Evolutionary conservation across 2,113 vertebrate genomes (phyloP).

Genomic region (Colossoma macropomum): DNA sequence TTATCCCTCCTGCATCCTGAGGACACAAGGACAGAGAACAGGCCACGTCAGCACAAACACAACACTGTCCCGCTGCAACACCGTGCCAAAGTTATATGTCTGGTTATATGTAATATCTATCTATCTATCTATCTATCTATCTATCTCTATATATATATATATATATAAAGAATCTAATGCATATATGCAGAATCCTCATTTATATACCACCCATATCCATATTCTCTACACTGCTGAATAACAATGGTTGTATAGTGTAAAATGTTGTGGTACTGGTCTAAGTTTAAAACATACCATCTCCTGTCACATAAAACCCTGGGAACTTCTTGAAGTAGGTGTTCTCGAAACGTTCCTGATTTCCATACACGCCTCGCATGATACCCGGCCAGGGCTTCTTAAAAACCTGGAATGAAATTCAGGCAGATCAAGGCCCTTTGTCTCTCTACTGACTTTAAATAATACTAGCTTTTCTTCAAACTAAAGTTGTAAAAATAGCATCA

Average conservation of each 20-base stretch:
- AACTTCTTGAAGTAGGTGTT: conserved; percentile 84
- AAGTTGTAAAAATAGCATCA: too few species aligned
- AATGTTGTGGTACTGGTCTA: neutral
- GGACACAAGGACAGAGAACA: conserved; percentile 36
- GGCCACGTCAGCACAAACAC: conserved; percentile 2
- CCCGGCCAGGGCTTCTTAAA: conserved; percentile 82
- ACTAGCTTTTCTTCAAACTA: too few species aligned
- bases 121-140: too few species aligned
- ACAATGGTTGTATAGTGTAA: neutral
- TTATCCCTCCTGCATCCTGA: conserved; percentile 81
- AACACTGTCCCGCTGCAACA: neutral
- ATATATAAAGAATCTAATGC: neutral
- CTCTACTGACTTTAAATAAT: too few species aligned
- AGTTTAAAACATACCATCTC: conserved; percentile 74
- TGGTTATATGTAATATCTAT: too few species aligned
- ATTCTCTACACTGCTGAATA: neutral
- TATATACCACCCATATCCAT: too few species aligned
- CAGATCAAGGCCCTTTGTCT: neutral
- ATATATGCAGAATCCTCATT: too few species aligned
- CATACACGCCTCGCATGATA: conserved; percentile 79
- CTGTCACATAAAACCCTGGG: conserved; percentile 82
- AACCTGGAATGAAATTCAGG: conserved; percentile 65
- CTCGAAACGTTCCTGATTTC: conserved; percentile 80
- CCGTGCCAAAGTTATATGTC: too few species aligned
- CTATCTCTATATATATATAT: too few species aligned